These are phyloP conservation scores for Siderastrea siderea DNA, from an alignment of 92 coral and sea anemone genomes.

Conservation along the genomic window DNA sequence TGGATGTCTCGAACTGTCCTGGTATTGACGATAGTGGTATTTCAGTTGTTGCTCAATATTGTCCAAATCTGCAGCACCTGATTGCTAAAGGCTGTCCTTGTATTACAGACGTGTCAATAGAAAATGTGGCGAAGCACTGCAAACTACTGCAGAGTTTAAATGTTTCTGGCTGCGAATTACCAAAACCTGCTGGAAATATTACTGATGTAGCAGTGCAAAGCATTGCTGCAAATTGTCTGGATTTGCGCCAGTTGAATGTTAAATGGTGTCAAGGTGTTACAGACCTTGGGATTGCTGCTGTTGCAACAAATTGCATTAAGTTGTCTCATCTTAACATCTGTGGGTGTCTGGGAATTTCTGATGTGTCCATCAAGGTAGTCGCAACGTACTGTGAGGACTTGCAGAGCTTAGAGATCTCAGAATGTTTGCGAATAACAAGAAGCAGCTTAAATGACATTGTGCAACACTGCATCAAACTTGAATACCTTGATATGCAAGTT, in stretches of 20 bases:
- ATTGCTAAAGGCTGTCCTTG: constrained; percentile 82
- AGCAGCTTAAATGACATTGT: constrained; percentile 75
- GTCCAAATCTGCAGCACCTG: constrained; percentile 73
- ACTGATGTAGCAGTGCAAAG: constrained; percentile 86
- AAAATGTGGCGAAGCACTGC: constrained; percentile 75
- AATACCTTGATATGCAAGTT: constrained; percentile 83
- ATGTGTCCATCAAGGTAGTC: constrained; percentile 73
- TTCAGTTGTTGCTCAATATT: constrained; percentile 67
- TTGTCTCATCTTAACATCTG: constrained; percentile 76
- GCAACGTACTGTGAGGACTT: constrained; percentile 75
- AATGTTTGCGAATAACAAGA: constrained; percentile 80
- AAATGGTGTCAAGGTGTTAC: constrained; percentile 91
- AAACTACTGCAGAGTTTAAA: constrained; percentile 68
- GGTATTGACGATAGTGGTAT: constrained; percentile 83
- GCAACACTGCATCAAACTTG: constrained; percentile 76
- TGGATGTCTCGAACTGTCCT: constrained; percentile 83
- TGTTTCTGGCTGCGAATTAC: constrained; percentile 87
- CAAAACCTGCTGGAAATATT: constrained; percentile 81
- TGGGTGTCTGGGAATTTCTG: constrained; percentile 90
- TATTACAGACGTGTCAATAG: constrained; percentile 83
- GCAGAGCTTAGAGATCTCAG: constrained; percentile 70
- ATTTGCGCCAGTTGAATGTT: constrained; percentile 65
- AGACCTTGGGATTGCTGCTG: constrained; percentile 76
- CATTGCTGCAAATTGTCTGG: constrained; percentile 72
- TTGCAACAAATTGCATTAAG: constrained; percentile 75